Percentiles rank a stretch among this genome's conserved stretches.
phyloP scores from a whole-genome alignment of 2,888 invertebrate genomes.

The Drosophila cognata region DNA sequence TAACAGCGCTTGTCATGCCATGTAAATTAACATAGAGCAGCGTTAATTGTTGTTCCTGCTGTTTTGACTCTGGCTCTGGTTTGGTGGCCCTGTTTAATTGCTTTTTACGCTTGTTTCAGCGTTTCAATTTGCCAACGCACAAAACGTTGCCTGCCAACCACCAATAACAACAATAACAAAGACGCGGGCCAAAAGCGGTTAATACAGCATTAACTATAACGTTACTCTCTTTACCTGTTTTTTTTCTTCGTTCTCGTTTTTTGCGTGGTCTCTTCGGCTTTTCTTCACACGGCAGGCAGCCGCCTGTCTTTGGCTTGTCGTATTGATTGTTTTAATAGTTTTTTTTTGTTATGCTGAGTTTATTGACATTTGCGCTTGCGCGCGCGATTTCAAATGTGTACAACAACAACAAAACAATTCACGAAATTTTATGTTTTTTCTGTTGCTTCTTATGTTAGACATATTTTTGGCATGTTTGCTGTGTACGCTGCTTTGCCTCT shows the following conservation, averaged over 20 bases:
- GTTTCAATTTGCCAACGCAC: conserved; percentile 36
- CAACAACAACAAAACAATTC: conserved; percentile 4
- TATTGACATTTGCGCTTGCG: conserved; percentile 74
- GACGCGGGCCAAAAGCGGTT: conserved; percentile 50
- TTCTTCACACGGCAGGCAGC: conserved; percentile 40
- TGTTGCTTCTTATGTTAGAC: conserved; percentile 25
- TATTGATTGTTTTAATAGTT: conserved; percentile 68
- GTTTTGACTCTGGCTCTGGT: conserved; percentile 3
- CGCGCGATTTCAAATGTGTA: conserved; percentile 18
- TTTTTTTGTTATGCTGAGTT: conserved; percentile 58
- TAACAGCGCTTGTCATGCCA: conserved; percentile 11
- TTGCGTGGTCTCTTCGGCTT: conserved; percentile 26
- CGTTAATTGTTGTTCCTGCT: conserved; percentile 28
- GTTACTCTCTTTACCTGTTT: conserved; percentile 60
- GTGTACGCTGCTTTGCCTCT: conserved; percentile 9
- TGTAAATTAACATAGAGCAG: conserved; percentile 24
- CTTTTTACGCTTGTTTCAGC: conserved; percentile 43
- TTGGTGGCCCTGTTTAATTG: conserved; percentile 8
- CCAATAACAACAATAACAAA: conserved; percentile 23
- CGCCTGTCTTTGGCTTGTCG: conserved; percentile 11
- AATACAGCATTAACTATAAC: conserved; percentile 56
- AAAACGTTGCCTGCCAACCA: conserved; percentile 18
- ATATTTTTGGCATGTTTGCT: conserved; percentile 62
- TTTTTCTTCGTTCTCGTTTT: conserved; percentile 24
- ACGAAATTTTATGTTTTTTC: not conserved